Conservation (phyloP, 2,797 vertebrate species). For the Pseudomugil gertrudae region DNA sequence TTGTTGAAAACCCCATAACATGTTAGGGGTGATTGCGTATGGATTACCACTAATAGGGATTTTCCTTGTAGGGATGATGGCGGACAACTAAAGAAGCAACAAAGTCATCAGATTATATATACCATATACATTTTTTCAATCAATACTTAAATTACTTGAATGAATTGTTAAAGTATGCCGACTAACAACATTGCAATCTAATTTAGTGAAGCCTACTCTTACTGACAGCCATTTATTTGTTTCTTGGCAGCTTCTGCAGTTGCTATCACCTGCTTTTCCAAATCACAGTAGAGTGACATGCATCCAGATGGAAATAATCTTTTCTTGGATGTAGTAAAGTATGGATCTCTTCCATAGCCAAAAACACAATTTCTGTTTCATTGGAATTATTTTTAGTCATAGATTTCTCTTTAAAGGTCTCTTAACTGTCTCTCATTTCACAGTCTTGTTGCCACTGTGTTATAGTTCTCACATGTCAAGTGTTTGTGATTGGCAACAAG, state of each 20-base stretch:
- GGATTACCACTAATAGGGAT: background rate
- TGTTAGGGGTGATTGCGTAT: background rate
- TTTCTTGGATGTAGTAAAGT: slow-evolving; percentile 1
- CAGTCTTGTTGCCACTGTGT: slow-evolving; percentile 3
- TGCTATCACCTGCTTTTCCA: background rate
- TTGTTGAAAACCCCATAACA: background rate
- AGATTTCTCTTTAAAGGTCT: slow-evolving; percentile 8
- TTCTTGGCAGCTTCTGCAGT: background rate
- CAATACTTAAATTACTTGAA: background rate
- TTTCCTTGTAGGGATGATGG: background rate
- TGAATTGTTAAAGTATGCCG: background rate
- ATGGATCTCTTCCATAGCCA: background rate
- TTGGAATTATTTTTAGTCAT: slow-evolving; percentile 7
- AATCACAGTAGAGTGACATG: slow-evolving; percentile 5
- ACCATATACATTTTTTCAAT: background rate
- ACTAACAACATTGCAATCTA: background rate
- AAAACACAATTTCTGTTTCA: background rate
- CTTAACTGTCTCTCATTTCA: slow-evolving; percentile 6
- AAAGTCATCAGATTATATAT: background rate
- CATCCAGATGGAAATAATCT: slow-evolving; percentile 6
- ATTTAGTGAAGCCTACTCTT: background rate
- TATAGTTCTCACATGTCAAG: slow-evolving; percentile 14
- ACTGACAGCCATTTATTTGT: background rate
- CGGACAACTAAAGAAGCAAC: background rate
- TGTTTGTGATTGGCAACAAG: slow-evolving; percentile 23